Base-by-base conservation (phyloP, 2,888 invertebrate genomes). In the Hydropsyche betteni region DNA sequence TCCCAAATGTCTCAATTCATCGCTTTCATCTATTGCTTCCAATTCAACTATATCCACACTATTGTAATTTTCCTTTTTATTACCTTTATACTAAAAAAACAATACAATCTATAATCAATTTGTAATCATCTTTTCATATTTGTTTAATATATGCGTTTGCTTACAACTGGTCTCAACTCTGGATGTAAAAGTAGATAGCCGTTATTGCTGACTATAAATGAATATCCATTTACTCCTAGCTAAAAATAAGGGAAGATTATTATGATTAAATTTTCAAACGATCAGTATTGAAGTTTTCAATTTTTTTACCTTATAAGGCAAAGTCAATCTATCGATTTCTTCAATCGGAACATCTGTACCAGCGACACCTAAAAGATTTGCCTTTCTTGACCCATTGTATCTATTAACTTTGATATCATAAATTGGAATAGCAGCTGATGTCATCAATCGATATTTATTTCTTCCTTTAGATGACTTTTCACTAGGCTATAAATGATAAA, bases 121-220 rank as follows among this genome's bases (percentile, higher is more conserved):
- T 24, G 8, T 51, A 51, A 2, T 51, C n/a, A 51, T 51, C 1
- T 12, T 51, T 12, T 5, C 24, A 16, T 24, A 69, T 24, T 51
- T 64, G 1, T 74, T 4, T 16, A 38, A 38, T 38, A 1, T 7
- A 16, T 55, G 7, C 55, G 1, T 44, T 64, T 76, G 86, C 91
- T 91, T 86, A 96, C 95, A 82, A 93, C 91, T 12, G 98, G 97
- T 80, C 95, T 89, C 78, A 97, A 89, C 82, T 98, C 94, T 0
- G 99, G 99, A 89, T 99, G 99, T 81, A 96, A 90, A 74, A 99
- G 87, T 58, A 99, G 89, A 84, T 97, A 98, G 1, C 99, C 99
- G 84, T 99, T 98, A 84, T 98, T 98, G 81, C 97, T 98, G 24
- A 98, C 93, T 81, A 98, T 94, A 85, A 99, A 98, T 0, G 97